Evolutionary conservation across 35 echinoderm and acorn worm species (phyloP).

Genomic region (Antedon bifida): DNA sequence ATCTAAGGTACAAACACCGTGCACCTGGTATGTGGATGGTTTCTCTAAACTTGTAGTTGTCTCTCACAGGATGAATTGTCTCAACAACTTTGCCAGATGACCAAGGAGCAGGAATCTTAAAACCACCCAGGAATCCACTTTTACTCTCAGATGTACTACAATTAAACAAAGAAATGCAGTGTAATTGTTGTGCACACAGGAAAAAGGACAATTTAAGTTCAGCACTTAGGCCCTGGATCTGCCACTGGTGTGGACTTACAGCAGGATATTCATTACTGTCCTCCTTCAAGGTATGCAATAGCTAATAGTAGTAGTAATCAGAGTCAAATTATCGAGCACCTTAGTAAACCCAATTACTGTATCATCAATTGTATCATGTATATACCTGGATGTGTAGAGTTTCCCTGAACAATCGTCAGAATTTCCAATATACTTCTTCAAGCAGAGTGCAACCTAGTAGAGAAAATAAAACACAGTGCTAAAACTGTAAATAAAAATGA

Average conservation of each 20-base stretch:
- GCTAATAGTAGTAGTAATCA: too few species aligned
- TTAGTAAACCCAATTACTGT: too few species aligned
- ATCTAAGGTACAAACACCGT: slow-evolving; percentile 54
- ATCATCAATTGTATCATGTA: background rate
- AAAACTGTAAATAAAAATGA: too few species aligned
- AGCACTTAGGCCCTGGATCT: too few species aligned
- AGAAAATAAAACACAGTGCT: background rate
- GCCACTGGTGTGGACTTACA: too few species aligned
- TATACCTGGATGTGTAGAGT: background rate
- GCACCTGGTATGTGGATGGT: slow-evolving; percentile 74
- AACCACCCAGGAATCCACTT: slow-evolving; percentile 23
- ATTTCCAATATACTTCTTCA: background rate
- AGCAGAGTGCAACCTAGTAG: background rate
- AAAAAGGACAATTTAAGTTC: too few species aligned
- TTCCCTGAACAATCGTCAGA: background rate
- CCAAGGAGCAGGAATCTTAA: slow-evolving; percentile 71
- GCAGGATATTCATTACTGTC: too few species aligned
- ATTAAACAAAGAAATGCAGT: background rate
- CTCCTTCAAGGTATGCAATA: too few species aligned
- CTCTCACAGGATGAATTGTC: slow-evolving; percentile 61
- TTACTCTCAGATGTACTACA: background rate
- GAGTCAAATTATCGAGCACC: too few species aligned
- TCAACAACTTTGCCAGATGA: slow-evolving; percentile 57
- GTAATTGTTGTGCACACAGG: too few species aligned
- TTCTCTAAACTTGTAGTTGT: slow-evolving; percentile 78